Base-by-base conservation (phyloP, 2,797 vertebrate genomes). In the Malacoraja senta region DNA sequence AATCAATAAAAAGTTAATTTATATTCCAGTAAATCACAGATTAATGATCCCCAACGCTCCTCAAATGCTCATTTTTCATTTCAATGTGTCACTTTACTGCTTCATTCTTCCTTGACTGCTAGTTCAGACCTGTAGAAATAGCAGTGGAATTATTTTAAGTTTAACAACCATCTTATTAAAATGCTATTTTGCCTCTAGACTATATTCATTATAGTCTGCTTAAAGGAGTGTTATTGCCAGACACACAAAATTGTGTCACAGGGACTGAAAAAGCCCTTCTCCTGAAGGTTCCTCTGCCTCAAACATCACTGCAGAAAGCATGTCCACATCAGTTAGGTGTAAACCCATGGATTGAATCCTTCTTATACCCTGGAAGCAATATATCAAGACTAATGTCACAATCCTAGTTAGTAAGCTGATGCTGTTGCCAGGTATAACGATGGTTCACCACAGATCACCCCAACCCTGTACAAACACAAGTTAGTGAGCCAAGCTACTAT, bases 51-150 rank as follows among this genome's bases (percentile, higher is more conserved):
- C 13, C 35, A 38, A 9, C 71, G 15, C 68, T 26, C 68, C 53
- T 91, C 90, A 91, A 91, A 53, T 44, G 24, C 65, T 74, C 35
- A 91, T 91, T 17, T 19, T 72, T 13, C 90, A 71, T 38, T 74
- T 91, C 38, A 17, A 72, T 53, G 35, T 24, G 61, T 35, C 21
- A 19, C 15, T 91, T 71, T 71, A 21, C 86, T 44, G 65, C 90
- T 35, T 74, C 90, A 91, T 91, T 91, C 44, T 53, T 91, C 68
- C 68, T 74, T 15, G 26, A 53, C 35, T 91, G 90, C 90, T 26
- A 53, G 35, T 74, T 53, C 19, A 29, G 44, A 44, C 68, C 21
- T 44, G 35, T 74, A 44, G 35, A 91, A 91, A 74, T 91, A 38
- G 9, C 86, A 74, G 83, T 61, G 6, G 83, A 6, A 86, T 86